A percentile compares a stretch with the other conserved stretches of the same genome.
These are phyloP conservation scores for Elephantulus edwardii DNA, from an alignment of 2,113 vertebrate genomes.

Conservation along the genomic window DNA sequence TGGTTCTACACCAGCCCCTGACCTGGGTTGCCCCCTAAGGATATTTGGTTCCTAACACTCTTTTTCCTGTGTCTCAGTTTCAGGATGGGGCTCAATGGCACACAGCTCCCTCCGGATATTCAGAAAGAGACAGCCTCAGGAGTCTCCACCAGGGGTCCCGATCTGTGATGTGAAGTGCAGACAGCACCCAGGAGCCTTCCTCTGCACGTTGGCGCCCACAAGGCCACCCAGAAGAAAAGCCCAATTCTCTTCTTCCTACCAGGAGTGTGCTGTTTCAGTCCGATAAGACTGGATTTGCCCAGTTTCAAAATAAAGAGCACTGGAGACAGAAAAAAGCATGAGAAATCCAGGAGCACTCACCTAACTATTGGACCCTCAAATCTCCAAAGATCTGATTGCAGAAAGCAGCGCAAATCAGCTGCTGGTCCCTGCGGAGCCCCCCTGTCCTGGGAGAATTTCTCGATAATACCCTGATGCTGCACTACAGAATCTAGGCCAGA, in stretches of 20 bases:
- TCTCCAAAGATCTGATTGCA: background rate
- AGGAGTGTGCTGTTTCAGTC: background rate
- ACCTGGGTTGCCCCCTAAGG: background rate
- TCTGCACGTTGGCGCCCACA: background rate
- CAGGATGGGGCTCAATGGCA: background rate
- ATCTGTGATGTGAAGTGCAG: background rate
- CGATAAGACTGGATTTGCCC: background rate
- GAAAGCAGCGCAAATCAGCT: background rate
- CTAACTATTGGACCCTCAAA: background rate
- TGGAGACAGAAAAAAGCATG: background rate
- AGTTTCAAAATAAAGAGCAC: background rate
- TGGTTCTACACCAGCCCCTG: background rate
- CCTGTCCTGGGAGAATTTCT: background rate
- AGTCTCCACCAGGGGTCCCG: background rate
- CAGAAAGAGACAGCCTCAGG: background rate
- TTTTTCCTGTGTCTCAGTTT: background rate
- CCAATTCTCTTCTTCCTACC: background rate
- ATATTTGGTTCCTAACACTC: background rate
- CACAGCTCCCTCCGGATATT: background rate
- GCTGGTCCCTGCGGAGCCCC: accelerated
- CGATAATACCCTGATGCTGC: background rate
- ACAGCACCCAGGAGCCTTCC: background rate
- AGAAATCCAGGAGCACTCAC: background rate
- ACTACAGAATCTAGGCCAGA: background rate
- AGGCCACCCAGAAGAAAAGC: background rate